Base-by-base conservation (phyloP, 1,140 invertebrate genomes). In the Zophobas atratus region DNA sequence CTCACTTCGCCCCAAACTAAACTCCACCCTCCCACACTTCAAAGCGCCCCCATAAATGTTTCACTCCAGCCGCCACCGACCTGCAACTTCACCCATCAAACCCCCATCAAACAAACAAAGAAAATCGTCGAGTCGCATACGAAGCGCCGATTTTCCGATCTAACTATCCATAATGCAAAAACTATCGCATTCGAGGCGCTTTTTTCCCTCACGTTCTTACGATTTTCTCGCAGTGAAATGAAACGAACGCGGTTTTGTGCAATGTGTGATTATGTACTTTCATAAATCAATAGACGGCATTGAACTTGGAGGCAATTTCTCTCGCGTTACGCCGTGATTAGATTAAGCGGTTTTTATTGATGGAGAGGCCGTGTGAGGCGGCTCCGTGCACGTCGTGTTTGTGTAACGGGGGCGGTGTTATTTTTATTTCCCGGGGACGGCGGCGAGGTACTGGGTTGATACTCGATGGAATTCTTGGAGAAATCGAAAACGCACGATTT, bases 211-310 rank as follows among this genome's bases (percentile, higher is more conserved):
- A 67, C 60, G 60, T 67, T 43, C 6, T 5, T 43, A 39, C 60
- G 32, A 63, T 63, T 63, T 63, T 63, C 57, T 63, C 36, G 32
- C 20, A 63, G 57, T 38, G 57, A 63, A 63, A 63, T 63, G 34
- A 63, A 63, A 63, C 39, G 34, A 39, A 32, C 39, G 57, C 57
- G 57, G 57, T 63, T 63, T 63, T 39, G 36, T 63, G 57, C 39
- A 39, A 63, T 63, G 57, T 39, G 38, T 67, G 60, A 67, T 67
- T 67, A 67, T 67, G 39, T 67, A 67, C 60, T 67, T 67, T 67
- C 60, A 67, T 67, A 38, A 67, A 67, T 67, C 60, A 43, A 67
- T 67, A 67, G 60, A 67, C 6, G 60, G 60, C 60, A 67, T 67
- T 67, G 60, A 67, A 67, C 60, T 67, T 67, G 60, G 36, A 38